Evolutionary conservation across 2,113 vertebrate genomes (phyloP), one percentile per base, ranked within the genome.

Genomic region (Anser brachyrhynchus): DNA sequence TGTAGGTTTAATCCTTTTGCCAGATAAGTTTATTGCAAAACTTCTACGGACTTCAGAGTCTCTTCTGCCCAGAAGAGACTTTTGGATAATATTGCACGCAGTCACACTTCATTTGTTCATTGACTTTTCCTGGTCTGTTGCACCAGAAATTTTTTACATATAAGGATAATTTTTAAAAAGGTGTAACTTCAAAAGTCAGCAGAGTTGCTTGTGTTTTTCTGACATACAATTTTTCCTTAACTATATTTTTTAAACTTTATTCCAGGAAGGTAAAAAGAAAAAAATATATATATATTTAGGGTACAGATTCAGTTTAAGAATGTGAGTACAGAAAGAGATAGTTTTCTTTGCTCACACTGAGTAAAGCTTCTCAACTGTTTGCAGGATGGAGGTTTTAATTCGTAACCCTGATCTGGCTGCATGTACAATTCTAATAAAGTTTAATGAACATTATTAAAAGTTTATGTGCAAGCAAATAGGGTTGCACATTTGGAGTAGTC

Each of bases 381-480:
- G 78, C 65, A 95, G 87, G 72, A 92, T 67, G 64, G 84, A 92
- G 82, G 78, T 85, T 96, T 97, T 97, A 96, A 96, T 94, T 94
- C 94, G 87, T 88, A 94, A 75, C 79, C 66, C 52, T 90, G 85
- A 92, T 95, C 85, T 94, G 93, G 85, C 94, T 95, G 85, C 87
- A 93, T 6, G 29, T 95, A 94, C 94, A 95, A 93, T 95, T 94
- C 94, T 95, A 96, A 89, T 96, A 96, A 97, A 97, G 87, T 97
- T 97, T 96, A 97, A 97, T 96, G 95, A 96, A 97, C 85, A 89
- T 96, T 97, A 97, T 97, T 97, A 97, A 96, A 97, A 95, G 79
- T 97, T 96, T 97, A 97, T 96, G 93, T 90, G 95, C 90, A 97
- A 83, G 76, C 76, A 97, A 95, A 94, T 93, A 87, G 79, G 79